Conservation (phyloP, 2,113 vertebrate species). For the Sceloporus undulatus region DNA sequence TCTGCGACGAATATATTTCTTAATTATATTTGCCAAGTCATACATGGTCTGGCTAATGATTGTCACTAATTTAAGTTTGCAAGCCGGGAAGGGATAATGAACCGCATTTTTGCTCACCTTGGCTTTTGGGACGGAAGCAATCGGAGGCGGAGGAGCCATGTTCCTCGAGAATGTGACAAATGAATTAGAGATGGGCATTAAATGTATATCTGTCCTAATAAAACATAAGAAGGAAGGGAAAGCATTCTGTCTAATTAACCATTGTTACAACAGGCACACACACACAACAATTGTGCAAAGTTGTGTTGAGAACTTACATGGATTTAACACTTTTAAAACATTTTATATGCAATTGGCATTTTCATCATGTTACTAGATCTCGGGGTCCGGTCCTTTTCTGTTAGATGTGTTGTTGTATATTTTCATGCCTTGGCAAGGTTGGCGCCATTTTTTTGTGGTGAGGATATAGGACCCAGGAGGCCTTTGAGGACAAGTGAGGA, state of each 20-base stretch:
- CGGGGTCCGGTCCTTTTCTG: no score
- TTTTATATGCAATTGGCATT: no score
- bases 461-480: no score
- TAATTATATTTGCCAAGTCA: constrained; percentile 81
- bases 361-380: no score
- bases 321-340: no score
- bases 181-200: constrained; percentile 67
- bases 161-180: constrained; percentile 37
- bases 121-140: constrained; percentile 31
- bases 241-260: constrained; percentile 77
- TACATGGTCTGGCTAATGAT: constrained; percentile 78
- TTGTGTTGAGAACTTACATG: no score
- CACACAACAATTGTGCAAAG: no score
- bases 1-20: constrained; percentile 87
- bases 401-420: no score
- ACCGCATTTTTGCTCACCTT: constrained; percentile 53
- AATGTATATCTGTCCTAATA: constrained; percentile 71
- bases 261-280: constrained; percentile 76
- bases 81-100: constrained; percentile 64
- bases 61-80: constrained; percentile 75
- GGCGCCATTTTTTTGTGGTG: no score
- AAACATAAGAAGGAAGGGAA: constrained; percentile 71
- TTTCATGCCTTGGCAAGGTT: no score
- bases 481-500: no score
- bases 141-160: constrained; percentile 13